phyloP scores from a whole-genome alignment of 2,113 vertebrate species.

The Neolamprologus devosi region DNA sequence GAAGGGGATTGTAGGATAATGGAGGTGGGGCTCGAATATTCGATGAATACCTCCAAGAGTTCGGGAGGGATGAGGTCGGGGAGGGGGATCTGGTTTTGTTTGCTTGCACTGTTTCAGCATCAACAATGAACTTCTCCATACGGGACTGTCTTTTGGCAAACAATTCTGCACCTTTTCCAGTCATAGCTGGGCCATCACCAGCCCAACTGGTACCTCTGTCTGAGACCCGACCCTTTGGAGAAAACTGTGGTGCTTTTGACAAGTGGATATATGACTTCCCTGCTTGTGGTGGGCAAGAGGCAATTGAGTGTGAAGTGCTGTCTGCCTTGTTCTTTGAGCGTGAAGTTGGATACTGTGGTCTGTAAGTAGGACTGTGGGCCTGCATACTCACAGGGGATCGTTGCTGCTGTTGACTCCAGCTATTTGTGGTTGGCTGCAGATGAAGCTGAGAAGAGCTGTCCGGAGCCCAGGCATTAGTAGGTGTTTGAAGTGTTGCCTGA shows the following conservation, averaged over 20 bases:
- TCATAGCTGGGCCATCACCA: conserved; percentile 74
- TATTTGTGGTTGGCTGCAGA: conserved; percentile 45
- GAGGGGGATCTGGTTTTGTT: conserved; percentile 76
- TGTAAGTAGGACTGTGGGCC: conserved; percentile 30
- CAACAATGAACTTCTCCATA: conserved; percentile 93
- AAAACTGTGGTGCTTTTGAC: conserved; percentile 64
- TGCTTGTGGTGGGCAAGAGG: conserved; percentile 71
- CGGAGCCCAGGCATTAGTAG: conserved; percentile 24
- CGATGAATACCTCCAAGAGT: conserved; percentile 93
- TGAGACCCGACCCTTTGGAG: conserved; percentile 35
- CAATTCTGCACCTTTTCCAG: conserved; percentile 85
- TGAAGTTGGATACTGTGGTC: conserved; percentile 54
- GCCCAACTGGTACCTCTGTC: conserved; percentile 49
- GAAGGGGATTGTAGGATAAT: conserved; percentile 87
- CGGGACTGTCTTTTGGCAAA: conserved; percentile 91
- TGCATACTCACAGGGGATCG: conserved; percentile 62
- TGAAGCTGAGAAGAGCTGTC: conserved; percentile 47
- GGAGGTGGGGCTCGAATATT: conserved; percentile 92
- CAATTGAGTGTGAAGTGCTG: conserved; percentile 61
- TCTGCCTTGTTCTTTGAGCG: conserved; percentile 64
- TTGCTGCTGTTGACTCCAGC: conserved; percentile 51
- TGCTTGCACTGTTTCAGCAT: conserved; percentile 83
- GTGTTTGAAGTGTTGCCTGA: conserved; percentile 36
- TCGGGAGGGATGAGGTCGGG: conserved; percentile 85
- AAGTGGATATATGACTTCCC: conserved; percentile 48